phyloP scores from a whole-genome alignment of 30 jellyfish, hydroid and myxozoan species.

The Sanderia malayensis region DNA sequence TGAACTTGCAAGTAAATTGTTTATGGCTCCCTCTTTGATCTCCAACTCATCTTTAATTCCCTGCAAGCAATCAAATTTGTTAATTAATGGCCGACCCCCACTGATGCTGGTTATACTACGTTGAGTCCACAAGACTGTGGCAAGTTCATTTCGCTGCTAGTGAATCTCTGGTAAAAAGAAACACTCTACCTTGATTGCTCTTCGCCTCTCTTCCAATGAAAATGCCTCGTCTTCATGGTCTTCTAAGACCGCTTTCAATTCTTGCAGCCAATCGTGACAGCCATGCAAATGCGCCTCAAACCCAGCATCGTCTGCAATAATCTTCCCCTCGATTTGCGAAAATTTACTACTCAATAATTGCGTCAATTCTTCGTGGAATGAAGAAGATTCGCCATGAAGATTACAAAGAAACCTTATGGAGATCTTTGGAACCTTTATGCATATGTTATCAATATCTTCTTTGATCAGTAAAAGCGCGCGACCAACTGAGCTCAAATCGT shows the following conservation, averaged over 20 bases:
- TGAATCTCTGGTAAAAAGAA: too few relatives aligned
- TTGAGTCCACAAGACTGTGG: too few relatives aligned
- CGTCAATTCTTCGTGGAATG: slow-evolving; percentile 13
- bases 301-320: slow-evolving; percentile 23
- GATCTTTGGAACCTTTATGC: slow-evolving; percentile 8
- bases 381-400: slow-evolving; percentile 5
- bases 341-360: not conserved
- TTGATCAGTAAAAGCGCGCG: slow-evolving; percentile 25
- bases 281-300: slow-evolving; percentile 50
- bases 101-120: too few relatives aligned
- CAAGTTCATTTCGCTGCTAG: too few relatives aligned
- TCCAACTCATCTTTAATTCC: slow-evolving; percentile 44
- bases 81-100: too few relatives aligned
- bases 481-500: slow-evolving; percentile 40
- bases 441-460: slow-evolving; percentile 46
- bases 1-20: slow-evolving; percentile 5
- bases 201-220: slow-evolving; percentile 24
- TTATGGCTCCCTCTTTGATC: slow-evolving; percentile 33
- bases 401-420: slow-evolving; percentile 12
- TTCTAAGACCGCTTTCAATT: slow-evolving; percentile 13
- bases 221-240: slow-evolving; percentile 5
- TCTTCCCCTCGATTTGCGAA: slow-evolving; percentile 8
- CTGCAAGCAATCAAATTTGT: too few relatives aligned
- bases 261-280: slow-evolving; percentile 56
- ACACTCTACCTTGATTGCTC: slow-evolving; percentile 31